A percentile compares a stretch with the other conserved stretches of the same genome.
phyloP scores from a whole-genome alignment of 2,888 invertebrate genomes.

The Caenorhabditis doughertyi region DNA sequence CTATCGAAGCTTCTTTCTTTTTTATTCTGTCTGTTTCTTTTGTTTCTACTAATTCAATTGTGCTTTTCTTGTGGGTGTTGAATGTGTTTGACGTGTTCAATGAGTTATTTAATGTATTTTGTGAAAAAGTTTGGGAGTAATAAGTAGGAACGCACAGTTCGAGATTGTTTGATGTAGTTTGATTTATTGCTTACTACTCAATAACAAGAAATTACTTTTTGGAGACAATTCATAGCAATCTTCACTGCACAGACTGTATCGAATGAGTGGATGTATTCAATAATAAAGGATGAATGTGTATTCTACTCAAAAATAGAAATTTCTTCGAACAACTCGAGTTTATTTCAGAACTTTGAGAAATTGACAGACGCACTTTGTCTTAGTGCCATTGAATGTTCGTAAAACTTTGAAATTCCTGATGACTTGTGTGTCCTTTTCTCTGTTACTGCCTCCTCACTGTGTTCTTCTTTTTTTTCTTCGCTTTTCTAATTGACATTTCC shows the following conservation, averaged over 20 bases:
- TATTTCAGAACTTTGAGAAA: neutral
- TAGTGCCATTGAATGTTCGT: constrained; percentile 17
- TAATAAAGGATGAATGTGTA: too few relatives aligned
- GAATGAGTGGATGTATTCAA: too few relatives aligned
- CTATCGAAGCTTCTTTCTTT: constrained; percentile 2
- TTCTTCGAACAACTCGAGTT: neutral
- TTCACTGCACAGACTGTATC: too few relatives aligned
- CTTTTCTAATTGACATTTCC: constrained; percentile 51
- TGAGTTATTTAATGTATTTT: neutral
- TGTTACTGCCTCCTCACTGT: neutral
- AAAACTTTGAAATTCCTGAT: constrained; percentile 31
- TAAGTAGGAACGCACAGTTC: constrained; percentile 21
- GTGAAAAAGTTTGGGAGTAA: neutral
- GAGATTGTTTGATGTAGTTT: too few relatives aligned
- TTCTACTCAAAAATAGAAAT: neutral
- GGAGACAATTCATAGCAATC: too few relatives aligned
- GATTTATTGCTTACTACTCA: too few relatives aligned
- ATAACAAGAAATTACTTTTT: too few relatives aligned
- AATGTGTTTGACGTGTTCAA: constrained; percentile 35
- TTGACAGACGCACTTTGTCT: constrained; percentile 18
- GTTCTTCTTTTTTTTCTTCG: constrained; percentile 9
- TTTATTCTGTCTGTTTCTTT: neutral
- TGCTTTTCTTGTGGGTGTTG: constrained; percentile 5
- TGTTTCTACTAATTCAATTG: constrained; percentile 33
- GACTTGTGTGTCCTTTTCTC: constrained; percentile 31